Base-by-base conservation (phyloP, 35 echinoderm and acorn worm species). In the Amphiura filiformis region DNA sequence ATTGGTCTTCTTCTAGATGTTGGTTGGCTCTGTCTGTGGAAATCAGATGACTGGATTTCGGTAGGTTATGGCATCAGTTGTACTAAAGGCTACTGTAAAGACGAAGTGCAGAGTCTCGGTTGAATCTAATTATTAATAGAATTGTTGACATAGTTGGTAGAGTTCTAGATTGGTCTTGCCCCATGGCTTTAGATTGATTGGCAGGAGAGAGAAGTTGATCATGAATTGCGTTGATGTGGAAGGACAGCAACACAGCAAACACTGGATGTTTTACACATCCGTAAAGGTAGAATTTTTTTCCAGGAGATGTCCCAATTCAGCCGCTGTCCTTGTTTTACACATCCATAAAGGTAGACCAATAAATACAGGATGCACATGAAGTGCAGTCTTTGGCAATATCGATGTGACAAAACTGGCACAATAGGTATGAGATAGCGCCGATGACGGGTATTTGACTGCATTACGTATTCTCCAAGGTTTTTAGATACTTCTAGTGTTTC, bases 101-200 rank as follows among this genome's bases (percentile, higher is more conserved):
- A 80, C 35, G 17, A n/a, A 36, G 18, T 36, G 5, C 26, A 35
- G 26, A 76, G 5, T n/a, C 26, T 76, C n/a, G n/a, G 4, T 3
- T 76, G 5, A 23, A 11, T 4, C 3, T 28, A n/a, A 35, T 76
- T 76, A 47, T 47, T 47, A 17, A 47, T 17, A 47, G 41, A 47
- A n/a, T n/a, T 80, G 17, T 13, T 80, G 34, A 39, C 78, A 80
- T 39, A 80, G 35, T 70, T 80, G 78, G 78, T 32, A 80, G 34
- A 80, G 78, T 80, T 32, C 78, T 80, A 80, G 34, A 70, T 80
- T 80, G 78, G 78, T 80, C 78, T 37, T 34, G 78, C 78, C 75
- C 78, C 78, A 80, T 17, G 35, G 78, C 38, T 39, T 80, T 26
- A 80, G 34, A 52, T 52, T 52, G n/a, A 47, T 47, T 9, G 61